Evolutionary conservation across 2,113 vertebrate species (phyloP), one percentile per base, ranked within the genome.

Genomic region (Zapornia atra): DNA sequence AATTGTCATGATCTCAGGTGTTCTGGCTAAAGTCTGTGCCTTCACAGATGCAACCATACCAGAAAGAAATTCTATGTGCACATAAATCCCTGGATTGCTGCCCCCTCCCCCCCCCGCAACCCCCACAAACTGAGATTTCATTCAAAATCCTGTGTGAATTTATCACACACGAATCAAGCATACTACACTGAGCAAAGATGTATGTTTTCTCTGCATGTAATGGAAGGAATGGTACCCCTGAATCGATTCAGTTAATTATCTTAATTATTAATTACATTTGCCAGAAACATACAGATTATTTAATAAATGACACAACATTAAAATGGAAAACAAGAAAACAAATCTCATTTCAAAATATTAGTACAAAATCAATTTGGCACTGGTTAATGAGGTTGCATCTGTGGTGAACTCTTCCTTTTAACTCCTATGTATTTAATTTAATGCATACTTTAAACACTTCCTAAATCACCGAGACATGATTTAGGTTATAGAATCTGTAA

Each of bases 311-410:
- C 53, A 80, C 36, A 88, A 22, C 57, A 80, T 28, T 63, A 22
- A 63, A 53, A 76, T 63, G n/a, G 24, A 86, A 96, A 96, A 86
- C 44, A 93, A 75, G 82, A 89, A 95, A 95, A 96, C 75, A 94
- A 94, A 96, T 81, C 51, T 85, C 9, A 81, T 78, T 73, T 91
- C 44, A 71, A 51, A 91, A 75, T 40, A 92, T 78, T 75, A 87
- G 46, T 91, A 87, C 56, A 95, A 93, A 97, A 92, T 88, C 76
- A 91, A 89, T 86, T 86, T 44, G 44, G 68, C 46, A 50, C 16
- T 94, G 57, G 82, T 80, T 95, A 92, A 88, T 71, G 66, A 60
- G 48, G 25, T 6, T 91, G 59, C 92, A 95, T 77, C 53, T 72
- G 82, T 82, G 50, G 63, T 69, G 77, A 96, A 90, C 36, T 44